Evolutionary conservation across 2,888 invertebrate genomes (phyloP).

Genomic region (Parelbella ahira): DNA sequence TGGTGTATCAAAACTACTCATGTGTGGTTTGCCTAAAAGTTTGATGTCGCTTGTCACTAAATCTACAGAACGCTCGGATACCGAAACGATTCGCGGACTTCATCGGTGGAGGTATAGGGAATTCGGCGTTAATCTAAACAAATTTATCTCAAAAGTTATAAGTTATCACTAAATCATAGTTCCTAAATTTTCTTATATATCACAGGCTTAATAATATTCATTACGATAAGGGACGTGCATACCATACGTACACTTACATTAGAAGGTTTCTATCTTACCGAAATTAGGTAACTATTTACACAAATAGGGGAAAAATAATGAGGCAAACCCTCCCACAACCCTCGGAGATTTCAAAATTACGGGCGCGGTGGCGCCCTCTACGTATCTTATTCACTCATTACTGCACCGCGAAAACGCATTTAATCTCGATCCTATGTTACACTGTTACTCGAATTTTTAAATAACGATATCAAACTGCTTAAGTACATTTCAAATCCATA

Average conservation of each 20-base stretch:
- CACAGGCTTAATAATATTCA: slow-evolving; percentile 78
- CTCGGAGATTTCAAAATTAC: slow-evolving; percentile 77
- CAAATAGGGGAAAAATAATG: slow-evolving; percentile 79
- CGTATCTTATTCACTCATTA: slow-evolving; percentile 60
- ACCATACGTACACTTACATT: slow-evolving; percentile 71
- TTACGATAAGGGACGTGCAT: slow-evolving; percentile 77
- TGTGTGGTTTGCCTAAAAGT: slow-evolving; percentile 15
- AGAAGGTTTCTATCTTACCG: slow-evolving; percentile 64
- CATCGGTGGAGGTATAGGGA: slow-evolving; percentile 3
- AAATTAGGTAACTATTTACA: slow-evolving; percentile 80
- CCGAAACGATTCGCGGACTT: background rate
- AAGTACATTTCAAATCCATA: no score
- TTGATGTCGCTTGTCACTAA: slow-evolving; percentile 14
- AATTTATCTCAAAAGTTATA: slow-evolving; percentile 21
- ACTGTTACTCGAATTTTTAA: slow-evolving; percentile 1
- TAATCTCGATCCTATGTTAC: slow-evolving; percentile 47
- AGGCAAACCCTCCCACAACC: slow-evolving; percentile 79
- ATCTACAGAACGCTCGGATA: slow-evolving; percentile 13
- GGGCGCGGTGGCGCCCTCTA: slow-evolving; percentile 49
- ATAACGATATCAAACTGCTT: slow-evolving; percentile 11
- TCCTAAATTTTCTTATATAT: slow-evolving; percentile 74
- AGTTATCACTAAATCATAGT: slow-evolving; percentile 54
- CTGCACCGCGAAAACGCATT: slow-evolving; percentile 43
- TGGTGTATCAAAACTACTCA: slow-evolving; percentile 16
- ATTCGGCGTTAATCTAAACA: slow-evolving; percentile 16